phyloP scores from a whole-genome alignment of 2,113 vertebrate genomes.

The Apaloderma vittatum region DNA sequence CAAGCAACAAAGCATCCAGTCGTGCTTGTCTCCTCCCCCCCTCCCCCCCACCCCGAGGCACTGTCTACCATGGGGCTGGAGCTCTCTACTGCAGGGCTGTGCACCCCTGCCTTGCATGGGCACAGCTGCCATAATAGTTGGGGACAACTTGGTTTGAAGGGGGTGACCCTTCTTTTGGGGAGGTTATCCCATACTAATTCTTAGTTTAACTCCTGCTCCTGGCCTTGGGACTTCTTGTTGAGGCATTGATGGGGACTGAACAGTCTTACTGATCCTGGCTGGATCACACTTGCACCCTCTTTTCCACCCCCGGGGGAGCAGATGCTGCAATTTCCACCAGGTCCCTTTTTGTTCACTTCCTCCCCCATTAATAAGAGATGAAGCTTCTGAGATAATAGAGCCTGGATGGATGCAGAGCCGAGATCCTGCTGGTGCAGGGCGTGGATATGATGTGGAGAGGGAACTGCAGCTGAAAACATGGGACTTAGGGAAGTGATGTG shows the following conservation, averaged over 20 bases:
- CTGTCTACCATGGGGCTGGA: not conserved
- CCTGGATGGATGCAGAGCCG: not conserved
- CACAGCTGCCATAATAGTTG: not conserved
- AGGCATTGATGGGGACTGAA: not conserved
- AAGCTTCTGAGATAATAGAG: conserved; percentile 43
- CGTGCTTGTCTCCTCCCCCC: rapidly evolving
- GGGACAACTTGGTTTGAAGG: not conserved
- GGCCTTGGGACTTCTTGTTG: not conserved
- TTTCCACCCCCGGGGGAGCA: not conserved
- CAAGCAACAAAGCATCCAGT: not conserved
- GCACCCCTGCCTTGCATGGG: not conserved
- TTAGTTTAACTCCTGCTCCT: not conserved
- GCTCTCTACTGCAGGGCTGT: not conserved
- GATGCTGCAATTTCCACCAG: conserved; percentile 48
- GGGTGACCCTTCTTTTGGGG: not conserved
- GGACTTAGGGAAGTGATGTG: not conserved
- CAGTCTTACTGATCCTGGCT: not conserved
- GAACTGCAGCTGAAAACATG: not conserved
- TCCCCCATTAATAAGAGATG: conserved; percentile 64
- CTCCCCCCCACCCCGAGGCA: rapidly evolving
- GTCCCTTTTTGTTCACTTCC: conserved; percentile 14
- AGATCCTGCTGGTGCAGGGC: not conserved
- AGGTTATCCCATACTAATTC: not conserved
- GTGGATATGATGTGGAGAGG: not conserved
- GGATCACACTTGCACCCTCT: not conserved